Evolutionary conservation across 2,888 invertebrate species (phyloP).

Genomic region (Erannis defoliaria): DNA sequence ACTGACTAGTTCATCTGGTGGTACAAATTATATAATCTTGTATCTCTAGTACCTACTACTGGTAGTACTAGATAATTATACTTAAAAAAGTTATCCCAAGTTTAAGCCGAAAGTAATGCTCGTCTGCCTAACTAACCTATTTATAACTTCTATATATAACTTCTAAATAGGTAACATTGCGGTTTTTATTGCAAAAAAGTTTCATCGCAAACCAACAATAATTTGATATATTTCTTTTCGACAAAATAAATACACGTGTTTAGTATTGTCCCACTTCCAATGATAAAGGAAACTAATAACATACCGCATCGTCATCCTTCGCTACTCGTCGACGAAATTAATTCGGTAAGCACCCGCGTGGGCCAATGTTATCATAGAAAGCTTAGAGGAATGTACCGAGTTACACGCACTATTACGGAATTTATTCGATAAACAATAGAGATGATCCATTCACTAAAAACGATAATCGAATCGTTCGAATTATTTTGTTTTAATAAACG

Average conservation of each 20-base stretch:
- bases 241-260: neutral
- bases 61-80: too few species aligned
- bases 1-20: too few species aligned
- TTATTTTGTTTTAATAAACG: neutral
- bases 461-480: neutral
- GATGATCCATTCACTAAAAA: neutral
- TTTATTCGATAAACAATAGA: slow-evolving; percentile 15
- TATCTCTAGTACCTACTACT: too few species aligned
- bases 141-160: too few species aligned
- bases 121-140: too few species aligned
- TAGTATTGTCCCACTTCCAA: neutral
- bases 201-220: too few species aligned
- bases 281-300: neutral
- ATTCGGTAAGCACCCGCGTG: slow-evolving; percentile 61
- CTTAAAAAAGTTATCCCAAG: too few species aligned
- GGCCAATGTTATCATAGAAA: slow-evolving; percentile 74
- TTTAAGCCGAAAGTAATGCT: too few species aligned
- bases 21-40: too few species aligned
- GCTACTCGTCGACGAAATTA: slow-evolving; percentile 45
- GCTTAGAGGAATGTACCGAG: slow-evolving; percentile 71
- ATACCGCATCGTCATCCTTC: slow-evolving; percentile 35
- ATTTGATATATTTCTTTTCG: neutral
- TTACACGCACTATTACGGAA: slow-evolving; percentile 58
- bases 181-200: too few species aligned
- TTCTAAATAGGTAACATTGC: too few species aligned